Base-by-base conservation (phyloP, 2,113 vertebrate species). In the Myocastor coypus region DNA sequence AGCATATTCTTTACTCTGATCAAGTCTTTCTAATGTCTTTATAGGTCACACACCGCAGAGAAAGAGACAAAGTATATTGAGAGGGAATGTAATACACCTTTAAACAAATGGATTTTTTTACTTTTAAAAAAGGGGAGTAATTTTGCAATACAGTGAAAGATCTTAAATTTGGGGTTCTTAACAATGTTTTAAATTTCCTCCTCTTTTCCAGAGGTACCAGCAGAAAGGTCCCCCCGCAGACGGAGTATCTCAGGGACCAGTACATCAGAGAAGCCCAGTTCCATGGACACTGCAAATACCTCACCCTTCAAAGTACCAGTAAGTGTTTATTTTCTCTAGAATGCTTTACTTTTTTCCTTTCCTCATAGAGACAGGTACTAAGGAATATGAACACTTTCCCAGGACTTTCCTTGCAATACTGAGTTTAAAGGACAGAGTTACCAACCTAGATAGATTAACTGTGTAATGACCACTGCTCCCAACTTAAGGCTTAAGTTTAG, bases 261-360 rank as follows among this genome's bases (percentile, higher is more conserved):
- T 96, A 98, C 98, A 57, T 99, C 99, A 32, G 99, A 99, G 97
- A 99, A 99, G 98, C 99, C 98, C 97, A 98, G 97, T 93, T 98
- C 99, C 55, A 98, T 99, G 96, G 99, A 99, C 89, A 98, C 98
- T 55, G 98, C 99, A 0, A 99, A 98, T 98, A 99, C 99, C 13
- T 99, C 99, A 81, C 99, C 99, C 32, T 99, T 99, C 98, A 99
- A 99, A 99, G 99, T 99, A 52, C 98, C 99, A 91, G 99, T 99
- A 98, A 99, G 99, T 99, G 26, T 50, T 92, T 81, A 42, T 96
- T 73, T 95, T 92, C 69, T 96, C 59, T 90, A 14, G 57, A 92
- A 7, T 82, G 57, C 12, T 91, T 84, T 80, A 34, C 63, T 90
- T 78, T 84, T 78, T 50, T 88, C 55, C 12, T 95, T 94, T 92